phyloP scores from a whole-genome alignment of 2,797 vertebrate species.

The Mergus octosetaceus region DNA sequence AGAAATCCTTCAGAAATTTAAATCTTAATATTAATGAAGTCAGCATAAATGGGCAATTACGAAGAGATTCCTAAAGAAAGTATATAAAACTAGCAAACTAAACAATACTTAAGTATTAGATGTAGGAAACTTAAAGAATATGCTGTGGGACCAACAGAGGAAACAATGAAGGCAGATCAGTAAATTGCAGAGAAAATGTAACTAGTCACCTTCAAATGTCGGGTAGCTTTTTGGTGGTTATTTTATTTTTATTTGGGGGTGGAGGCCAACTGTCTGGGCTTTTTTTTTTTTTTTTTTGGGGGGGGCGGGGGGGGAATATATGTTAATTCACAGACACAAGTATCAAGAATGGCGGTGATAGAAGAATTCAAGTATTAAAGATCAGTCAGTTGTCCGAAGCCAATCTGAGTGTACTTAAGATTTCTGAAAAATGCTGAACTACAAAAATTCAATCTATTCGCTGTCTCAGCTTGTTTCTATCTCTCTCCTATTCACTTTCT shows the following conservation, averaged over 20 bases:
- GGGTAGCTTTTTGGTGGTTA: neutral
- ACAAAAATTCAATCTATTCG: neutral
- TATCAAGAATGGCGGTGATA: accelerated
- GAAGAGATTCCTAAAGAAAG: neutral
- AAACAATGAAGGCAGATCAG: neutral
- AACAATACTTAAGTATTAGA: neutral
- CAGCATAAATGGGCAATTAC: neutral
- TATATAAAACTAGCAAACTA: neutral
- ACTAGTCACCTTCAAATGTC: neutral
- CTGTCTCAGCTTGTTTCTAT: neutral
- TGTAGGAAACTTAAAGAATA: neutral
- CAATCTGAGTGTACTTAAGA: neutral
- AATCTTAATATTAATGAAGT: neutral
- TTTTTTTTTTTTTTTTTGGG: neutral
- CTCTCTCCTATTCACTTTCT: neutral
- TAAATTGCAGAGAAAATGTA: neutral
- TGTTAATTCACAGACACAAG: neutral
- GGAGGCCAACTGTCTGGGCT: neutral
- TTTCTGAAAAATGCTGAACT: neutral
- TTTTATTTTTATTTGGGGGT: neutral
- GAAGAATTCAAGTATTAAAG: neutral
- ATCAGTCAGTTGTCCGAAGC: neutral
- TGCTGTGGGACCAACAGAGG: neutral
- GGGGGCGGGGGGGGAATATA: no score
- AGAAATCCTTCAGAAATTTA: neutral